A percentile compares a stretch with the other conserved stretches of the same genome.
phyloP scores from a whole-genome alignment of 2,888 invertebrate species.

The Myathropa florea region DNA sequence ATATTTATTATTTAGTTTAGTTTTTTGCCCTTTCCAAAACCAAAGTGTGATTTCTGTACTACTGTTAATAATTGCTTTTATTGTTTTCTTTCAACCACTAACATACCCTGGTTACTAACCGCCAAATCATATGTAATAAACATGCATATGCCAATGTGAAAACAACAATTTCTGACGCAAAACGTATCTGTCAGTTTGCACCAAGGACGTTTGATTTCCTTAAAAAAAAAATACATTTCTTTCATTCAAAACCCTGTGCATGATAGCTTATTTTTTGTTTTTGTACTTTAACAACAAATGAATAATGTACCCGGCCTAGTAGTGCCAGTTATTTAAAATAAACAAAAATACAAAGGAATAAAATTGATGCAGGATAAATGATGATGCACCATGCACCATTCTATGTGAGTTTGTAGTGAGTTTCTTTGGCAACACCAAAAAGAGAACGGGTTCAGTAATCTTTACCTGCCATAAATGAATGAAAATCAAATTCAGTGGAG shows the following conservation, averaged over 20 bases:
- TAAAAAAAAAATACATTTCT: neutral
- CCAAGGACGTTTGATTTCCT: neutral
- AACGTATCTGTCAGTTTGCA: neutral
- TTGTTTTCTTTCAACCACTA: neutral
- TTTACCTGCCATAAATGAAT: neutral
- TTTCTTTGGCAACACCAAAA: neutral
- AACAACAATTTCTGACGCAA: neutral
- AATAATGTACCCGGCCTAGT: neutral
- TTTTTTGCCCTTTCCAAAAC: conserved; percentile 39
- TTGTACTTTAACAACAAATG: neutral
- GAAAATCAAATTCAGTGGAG: conserved; percentile 14
- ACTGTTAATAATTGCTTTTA: neutral
- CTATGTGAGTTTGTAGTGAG: neutral
- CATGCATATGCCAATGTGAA: neutral
- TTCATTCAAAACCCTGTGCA: neutral
- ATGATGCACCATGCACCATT: conserved; percentile 14
- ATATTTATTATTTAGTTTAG: conserved; percentile 41
- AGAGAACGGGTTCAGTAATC: neutral
- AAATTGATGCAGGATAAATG: conserved; percentile 4
- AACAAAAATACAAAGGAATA: neutral
- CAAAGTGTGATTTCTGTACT: neutral
- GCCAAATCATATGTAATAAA: neutral
- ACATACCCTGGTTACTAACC: neutral
- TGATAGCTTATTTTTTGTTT: neutral
- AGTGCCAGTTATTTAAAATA: neutral